phyloP scores from a whole-genome alignment of 2,888 invertebrate species.

The Drosophila emarginata region DNA sequence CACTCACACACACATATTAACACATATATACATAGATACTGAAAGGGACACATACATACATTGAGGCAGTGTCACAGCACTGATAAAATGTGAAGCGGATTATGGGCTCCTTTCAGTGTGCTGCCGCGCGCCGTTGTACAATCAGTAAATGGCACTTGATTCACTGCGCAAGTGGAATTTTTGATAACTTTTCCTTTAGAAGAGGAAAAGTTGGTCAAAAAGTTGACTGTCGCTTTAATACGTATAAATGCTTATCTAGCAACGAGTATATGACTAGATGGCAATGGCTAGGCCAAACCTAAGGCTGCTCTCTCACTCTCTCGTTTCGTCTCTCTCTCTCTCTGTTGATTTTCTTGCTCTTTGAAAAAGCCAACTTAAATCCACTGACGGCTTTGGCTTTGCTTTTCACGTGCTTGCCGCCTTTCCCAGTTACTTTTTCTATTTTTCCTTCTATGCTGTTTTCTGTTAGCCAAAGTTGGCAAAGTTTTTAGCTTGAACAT shows the following conservation, averaged over 20 bases:
- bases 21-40: neutral
- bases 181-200: conserved; percentile 68
- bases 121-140: conserved; percentile 53
- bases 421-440: conserved; percentile 18
- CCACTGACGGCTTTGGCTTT: conserved; percentile 69
- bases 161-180: conserved; percentile 78
- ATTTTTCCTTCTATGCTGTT: conserved; percentile 6
- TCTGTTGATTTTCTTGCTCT: neutral
- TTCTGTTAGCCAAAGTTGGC: conserved; percentile 57
- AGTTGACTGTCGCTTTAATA: conserved; percentile 73
- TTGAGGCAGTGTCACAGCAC: conserved; percentile 70
- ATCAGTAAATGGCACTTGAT: conserved; percentile 78
- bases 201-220: conserved; percentile 69
- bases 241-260: conserved; percentile 68
- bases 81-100: conserved; percentile 78
- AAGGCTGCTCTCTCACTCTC: conserved; percentile 20
- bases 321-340: conserved; percentile 14
- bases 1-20: conserved; percentile 1
- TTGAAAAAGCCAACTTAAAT: conserved; percentile 69
- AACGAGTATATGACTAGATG: conserved; percentile 47
- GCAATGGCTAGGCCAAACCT: conserved; percentile 26
- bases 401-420: conserved; percentile 53
- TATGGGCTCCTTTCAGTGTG: conserved; percentile 49
- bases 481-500: conserved; percentile 72
- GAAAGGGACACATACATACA: conserved; percentile 11